Percentiles rank a stretch among this genome's conserved stretches.
Evolutionary conservation across 2,888 invertebrate species (phyloP).

Genomic region (Tridacna gigas): DNA sequence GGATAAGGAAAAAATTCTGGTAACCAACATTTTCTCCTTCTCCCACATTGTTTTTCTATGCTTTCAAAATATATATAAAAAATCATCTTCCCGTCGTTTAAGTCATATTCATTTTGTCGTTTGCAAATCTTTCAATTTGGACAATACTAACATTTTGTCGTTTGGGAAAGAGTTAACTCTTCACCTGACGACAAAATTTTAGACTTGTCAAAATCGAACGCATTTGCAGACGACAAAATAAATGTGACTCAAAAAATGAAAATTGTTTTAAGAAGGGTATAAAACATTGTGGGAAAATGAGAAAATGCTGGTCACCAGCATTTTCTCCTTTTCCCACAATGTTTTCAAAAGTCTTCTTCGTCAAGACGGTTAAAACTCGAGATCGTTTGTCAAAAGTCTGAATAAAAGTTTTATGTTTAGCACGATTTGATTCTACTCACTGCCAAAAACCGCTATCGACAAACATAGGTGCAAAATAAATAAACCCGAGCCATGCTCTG

Average conservation of each 20-base stretch:
- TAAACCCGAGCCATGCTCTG: no score
- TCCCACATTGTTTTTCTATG: background rate
- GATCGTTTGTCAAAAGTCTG: no score
- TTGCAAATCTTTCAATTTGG: no score
- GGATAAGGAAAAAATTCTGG: background rate
- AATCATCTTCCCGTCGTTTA: background rate
- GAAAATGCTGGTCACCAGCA: background rate
- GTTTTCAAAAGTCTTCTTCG: background rate
- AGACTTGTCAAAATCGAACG: background rate
- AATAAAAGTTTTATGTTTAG: no score
- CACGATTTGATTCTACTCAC: no score
- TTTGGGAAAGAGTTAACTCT: background rate
- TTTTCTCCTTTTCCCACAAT: slow-evolving; percentile 9
- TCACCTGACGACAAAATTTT: background rate
- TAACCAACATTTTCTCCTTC: background rate
- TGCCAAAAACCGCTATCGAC: no score
- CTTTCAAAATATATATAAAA: background rate
- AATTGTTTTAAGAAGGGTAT: no score
- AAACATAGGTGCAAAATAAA: no score
- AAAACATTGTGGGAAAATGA: background rate
- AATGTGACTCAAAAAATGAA: no score
- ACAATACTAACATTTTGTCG: background rate
- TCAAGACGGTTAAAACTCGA: background rate
- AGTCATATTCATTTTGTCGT: background rate
- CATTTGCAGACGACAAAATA: no score